Evolutionary conservation across 2,797 vertebrate species (phyloP), one percentile per base, ranked within the genome.

Genomic region (Nasua narica): DNA sequence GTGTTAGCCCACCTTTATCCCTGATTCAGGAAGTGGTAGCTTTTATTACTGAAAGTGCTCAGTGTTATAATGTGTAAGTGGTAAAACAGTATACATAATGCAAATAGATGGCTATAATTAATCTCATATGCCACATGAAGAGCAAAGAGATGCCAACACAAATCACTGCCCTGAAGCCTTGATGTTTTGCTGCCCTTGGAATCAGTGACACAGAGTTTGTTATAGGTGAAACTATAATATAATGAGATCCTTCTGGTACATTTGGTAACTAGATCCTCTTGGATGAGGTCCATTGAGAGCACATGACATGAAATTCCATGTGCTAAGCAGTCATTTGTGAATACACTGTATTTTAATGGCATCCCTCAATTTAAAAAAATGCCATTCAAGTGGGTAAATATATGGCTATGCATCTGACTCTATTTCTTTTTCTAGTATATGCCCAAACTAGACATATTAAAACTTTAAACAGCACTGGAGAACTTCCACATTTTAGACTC

Each of bases 11-110:
- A 74, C 11, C 12, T 87, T 72, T 62, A 52, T 46, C 37, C 60
- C 29, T 0, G 5, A 54, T 87, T 92, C 86, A 77, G 93, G 87
- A 93, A 94, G 87, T 88, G 43, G 77, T 91, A 96, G 92, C 70
- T 96, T 96, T 94, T 97, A 97, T 95, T 95, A 96, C 93, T 72
- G 81, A 92, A 95, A 96, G 72, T 93, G 60, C 74, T 95, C 70
- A 58, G 13, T 78, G 89, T 96, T 69, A 95, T 79, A 87, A 91
- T 32, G 58, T 43, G n/a, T 84, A 92, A 76, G 43, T 54, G 87
- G 93, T 84, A 83, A 92, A 93, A 89, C 60, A 79, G 84, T 52
- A 76, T 67, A 78, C 52, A 91, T 95, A 81, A 90, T 27, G 62
- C 56, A 95, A 96, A 98, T 46, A 19, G 27, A n/a, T 94, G 95